A percentile compares a stretch with the other conserved stretches of the same genome.
phyloP scores from a whole-genome alignment of 2,888 invertebrate species.

The Aelia acuminata region DNA sequence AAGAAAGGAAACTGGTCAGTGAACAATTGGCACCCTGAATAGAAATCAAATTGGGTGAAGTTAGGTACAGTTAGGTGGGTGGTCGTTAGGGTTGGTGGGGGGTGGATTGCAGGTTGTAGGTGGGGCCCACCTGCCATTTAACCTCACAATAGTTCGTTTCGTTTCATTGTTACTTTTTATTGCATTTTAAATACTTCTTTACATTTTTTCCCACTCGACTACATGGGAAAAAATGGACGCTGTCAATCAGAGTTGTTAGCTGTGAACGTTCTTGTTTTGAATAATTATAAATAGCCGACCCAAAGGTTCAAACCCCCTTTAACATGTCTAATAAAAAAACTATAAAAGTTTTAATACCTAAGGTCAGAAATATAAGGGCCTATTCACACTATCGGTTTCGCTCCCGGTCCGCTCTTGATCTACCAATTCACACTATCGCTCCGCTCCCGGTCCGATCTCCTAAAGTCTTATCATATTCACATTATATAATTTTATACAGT shows the following conservation, averaged over 20 bases:
- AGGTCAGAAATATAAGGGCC: too few relatives aligned
- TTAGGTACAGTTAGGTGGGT: not conserved
- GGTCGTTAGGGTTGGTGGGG: not conserved
- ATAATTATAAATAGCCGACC: too few relatives aligned
- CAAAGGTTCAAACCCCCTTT: too few relatives aligned
- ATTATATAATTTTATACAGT: too few relatives aligned
- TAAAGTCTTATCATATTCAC: too few relatives aligned
- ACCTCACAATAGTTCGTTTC: not conserved
- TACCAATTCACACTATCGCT: too few relatives aligned
- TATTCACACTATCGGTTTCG: too few relatives aligned
- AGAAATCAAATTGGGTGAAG: slow-evolving; percentile 38
- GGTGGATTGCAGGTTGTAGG: not conserved
- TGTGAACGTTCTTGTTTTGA: not conserved
- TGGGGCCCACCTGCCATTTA: slow-evolving; percentile 4
- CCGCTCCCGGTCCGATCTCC: too few relatives aligned
- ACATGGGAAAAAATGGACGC: not conserved
- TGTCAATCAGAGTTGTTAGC: not conserved
- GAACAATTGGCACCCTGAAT: slow-evolving; percentile 4
- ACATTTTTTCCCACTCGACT: not conserved
- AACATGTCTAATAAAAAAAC: too few relatives aligned
- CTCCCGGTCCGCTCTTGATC: too few relatives aligned
- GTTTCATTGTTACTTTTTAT: slow-evolving; percentile 3
- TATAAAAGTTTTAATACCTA: too few relatives aligned
- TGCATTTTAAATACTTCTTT: not conserved
- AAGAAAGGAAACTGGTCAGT: not conserved